Percentiles rank a stretch among this genome's conserved stretches.
phyloP scores from a whole-genome alignment of 1,140 invertebrate genomes.

The Trypoxylus dichotomus region DNA sequence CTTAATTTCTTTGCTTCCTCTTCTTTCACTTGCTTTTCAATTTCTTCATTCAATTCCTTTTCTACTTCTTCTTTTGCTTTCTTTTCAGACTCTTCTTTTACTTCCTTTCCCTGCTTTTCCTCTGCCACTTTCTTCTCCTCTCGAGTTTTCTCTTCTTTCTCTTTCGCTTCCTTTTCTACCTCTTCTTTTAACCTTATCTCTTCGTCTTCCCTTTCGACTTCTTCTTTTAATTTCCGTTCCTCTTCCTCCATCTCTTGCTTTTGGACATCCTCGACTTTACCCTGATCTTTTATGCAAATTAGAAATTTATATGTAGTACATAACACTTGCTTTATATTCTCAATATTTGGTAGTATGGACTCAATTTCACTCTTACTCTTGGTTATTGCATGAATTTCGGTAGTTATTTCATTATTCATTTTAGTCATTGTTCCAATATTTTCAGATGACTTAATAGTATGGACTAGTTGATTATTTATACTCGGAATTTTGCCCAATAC shows the following conservation, averaged over 20 bases:
- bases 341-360: not conserved
- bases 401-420: constrained; percentile 26
- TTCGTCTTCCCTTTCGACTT: constrained; percentile 35
- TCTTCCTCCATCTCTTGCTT: constrained; percentile 30
- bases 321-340: not conserved
- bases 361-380: not conserved
- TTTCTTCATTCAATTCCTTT: constrained; percentile 42
- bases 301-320: not conserved
- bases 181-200: constrained; percentile 35
- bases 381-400: constrained; percentile 30
- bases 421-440: not conserved
- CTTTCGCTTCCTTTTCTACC: constrained; percentile 32
- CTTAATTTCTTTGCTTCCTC: constrained; percentile 34
- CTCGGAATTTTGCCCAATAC: not conserved
- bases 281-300: not conserved
- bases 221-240: constrained; percentile 31
- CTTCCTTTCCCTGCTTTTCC: constrained; percentile 34
- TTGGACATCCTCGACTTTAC: constrained; percentile 29
- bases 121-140: constrained; percentile 38
- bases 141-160: constrained; percentile 40
- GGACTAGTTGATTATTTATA: not conserved
- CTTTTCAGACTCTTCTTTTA: constrained; percentile 38
- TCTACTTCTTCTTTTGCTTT: constrained; percentile 36
- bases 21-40: constrained; percentile 37
- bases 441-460: not conserved